Percentiles rank a stretch among this genome's conserved stretches.
Evolutionary conservation across 2,797 vertebrate genomes (phyloP).

Genomic region (Hylomyscus alleni): DNA sequence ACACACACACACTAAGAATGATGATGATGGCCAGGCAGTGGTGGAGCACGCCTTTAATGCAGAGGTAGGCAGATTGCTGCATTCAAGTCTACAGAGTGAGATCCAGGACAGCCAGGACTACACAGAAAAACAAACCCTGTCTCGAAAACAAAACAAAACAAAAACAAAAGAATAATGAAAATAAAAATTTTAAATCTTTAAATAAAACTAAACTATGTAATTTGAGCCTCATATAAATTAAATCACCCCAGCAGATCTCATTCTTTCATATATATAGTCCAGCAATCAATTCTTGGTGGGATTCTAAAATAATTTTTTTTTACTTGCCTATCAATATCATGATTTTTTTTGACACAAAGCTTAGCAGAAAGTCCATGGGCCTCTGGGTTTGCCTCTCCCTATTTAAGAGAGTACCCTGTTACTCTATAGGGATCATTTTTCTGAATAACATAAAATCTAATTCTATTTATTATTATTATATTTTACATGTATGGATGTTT

Average conservation of each 20-base stretch:
- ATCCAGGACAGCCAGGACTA: too few relatives aligned
- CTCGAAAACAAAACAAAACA: too few relatives aligned
- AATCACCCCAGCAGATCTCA: not conserved
- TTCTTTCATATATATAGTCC: not conserved
- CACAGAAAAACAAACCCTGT: too few relatives aligned
- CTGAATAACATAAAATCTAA: conserved; percentile 1
- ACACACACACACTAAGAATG: not conserved
- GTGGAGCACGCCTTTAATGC: too few relatives aligned
- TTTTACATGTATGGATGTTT: not conserved
- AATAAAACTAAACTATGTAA: not conserved
- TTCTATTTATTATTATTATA: not conserved
- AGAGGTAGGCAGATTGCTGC: too few relatives aligned
- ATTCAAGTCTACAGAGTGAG: too few relatives aligned
- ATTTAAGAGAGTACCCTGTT: not conserved
- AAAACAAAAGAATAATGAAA: not conserved
- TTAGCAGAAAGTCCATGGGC: not conserved
- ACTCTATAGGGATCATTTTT: conserved; percentile 20
- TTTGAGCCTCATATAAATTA: conserved; percentile 34
- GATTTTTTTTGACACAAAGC: not conserved
- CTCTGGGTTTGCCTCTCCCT: conserved; percentile 1
- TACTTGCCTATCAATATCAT: not conserved
- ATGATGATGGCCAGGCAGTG: not conserved
- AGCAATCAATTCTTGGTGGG: not conserved
- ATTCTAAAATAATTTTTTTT: conserved; percentile 40
- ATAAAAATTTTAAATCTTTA: not conserved